These are phyloP conservation scores for Cirrhinus molitorella DNA, from an alignment of 2,797 vertebrate species.

Conservation along the genomic window DNA sequence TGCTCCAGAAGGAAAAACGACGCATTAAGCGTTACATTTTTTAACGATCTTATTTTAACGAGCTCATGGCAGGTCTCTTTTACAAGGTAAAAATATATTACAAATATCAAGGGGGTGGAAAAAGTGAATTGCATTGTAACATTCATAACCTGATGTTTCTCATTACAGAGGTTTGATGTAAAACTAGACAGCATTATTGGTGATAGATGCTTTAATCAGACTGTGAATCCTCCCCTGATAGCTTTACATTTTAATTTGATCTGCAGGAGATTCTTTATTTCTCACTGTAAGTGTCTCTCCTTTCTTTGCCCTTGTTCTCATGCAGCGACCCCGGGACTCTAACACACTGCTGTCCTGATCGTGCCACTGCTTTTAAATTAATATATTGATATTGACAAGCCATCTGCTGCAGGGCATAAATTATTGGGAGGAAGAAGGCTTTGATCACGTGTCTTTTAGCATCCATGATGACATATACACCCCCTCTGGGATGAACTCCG, in stretches of 20 bases:
- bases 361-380: conserved; percentile 90
- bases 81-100: not conserved
- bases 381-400: conserved; percentile 99
- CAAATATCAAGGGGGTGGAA: not conserved
- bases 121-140: not conserved
- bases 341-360: conserved; percentile 55
- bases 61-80: not conserved
- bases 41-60: too few species aligned
- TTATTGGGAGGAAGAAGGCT: conserved; percentile 81
- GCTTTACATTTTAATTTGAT: conserved; percentile 11
- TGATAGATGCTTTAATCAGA: not conserved
- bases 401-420: conserved; percentile 89
- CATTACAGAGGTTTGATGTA: not conserved
- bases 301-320: conserved; percentile 72
- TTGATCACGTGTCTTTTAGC: conserved; percentile 83
- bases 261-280: conserved; percentile 2
- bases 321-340: conserved; percentile 55
- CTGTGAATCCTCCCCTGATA: not conserved
- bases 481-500: conserved; percentile 58
- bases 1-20: too few species aligned
- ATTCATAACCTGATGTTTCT: not conserved
- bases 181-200: not conserved
- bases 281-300: conserved; percentile 61
- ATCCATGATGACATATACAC: conserved; percentile 82
- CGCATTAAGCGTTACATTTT: too few species aligned